Base-by-base conservation (phyloP, 2,888 invertebrate genomes). In the Ellobium chinense region DNA sequence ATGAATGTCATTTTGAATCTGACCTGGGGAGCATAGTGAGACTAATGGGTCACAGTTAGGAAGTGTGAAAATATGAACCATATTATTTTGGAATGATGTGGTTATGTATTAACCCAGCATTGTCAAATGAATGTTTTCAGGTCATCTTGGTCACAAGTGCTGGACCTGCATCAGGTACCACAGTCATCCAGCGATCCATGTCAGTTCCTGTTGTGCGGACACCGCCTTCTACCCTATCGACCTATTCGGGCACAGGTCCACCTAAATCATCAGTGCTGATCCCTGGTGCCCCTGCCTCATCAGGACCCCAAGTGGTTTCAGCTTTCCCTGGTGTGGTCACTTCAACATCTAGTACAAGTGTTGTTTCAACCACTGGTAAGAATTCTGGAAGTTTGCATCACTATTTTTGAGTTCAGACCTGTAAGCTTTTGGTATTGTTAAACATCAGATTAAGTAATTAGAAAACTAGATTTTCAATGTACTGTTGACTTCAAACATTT, bases 71-170 rank as follows among this genome's bases (percentile, higher is more conserved):
- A n/a, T n/a, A n/a, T n/a, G n/a, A n/a, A n/a, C n/a, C n/a, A n/a
- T n/a, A n/a, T n/a, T n/a, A n/a, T n/a, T n/a, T n/a, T n/a, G n/a
- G n/a, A n/a, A n/a, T n/a, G n/a, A n/a, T n/a, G n/a, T n/a, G n/a
- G n/a, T n/a, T n/a, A n/a, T n/a, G n/a, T n/a, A n/a, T n/a, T n/a
- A n/a, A n/a, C n/a, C n/a, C n/a, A n/a, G n/a, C n/a, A n/a, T 46
- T 46, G 46, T 12, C 18, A 18, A 46, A 46, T 12, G 18, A 37
- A 18, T 69, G 12, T 70, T 70, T 0, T 1, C 78, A 91, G 91
- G 91, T 91, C 4, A 91, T 91, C n/a, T 82, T 91, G 31, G 90
- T 91, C 63, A 89, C 91, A 27, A 91, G 89, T 76, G 88, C 90
- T 62, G 88, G 88, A 24, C 88, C 88, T 66, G 82, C 88, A 0